These are phyloP conservation scores for Bambusicola thoracicus DNA, from an alignment of 2,113 vertebrate genomes.

Conservation along the genomic window DNA sequence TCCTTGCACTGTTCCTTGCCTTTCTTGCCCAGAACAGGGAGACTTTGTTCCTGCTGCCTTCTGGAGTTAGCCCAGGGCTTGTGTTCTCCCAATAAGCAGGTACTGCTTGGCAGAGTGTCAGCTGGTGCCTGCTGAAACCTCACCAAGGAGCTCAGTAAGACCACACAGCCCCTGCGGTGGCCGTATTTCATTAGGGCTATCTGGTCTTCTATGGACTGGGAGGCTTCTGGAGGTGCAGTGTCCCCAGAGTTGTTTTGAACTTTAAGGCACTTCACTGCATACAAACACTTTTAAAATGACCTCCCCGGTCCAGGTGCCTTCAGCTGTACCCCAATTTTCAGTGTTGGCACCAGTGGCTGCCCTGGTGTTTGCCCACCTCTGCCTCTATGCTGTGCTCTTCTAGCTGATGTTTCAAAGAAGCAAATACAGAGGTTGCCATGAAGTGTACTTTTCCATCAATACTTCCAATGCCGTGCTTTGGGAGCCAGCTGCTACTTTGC, in stretches of 20 bases:
- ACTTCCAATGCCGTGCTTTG: neutral
- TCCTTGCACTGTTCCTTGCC: neutral
- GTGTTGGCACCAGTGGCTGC: accelerated
- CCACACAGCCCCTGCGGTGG: neutral
- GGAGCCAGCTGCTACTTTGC: neutral
- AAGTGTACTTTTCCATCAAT: neutral
- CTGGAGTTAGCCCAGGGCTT: neutral
- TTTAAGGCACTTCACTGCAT: neutral
- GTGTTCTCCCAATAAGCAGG: neutral
- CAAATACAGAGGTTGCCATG: neutral
- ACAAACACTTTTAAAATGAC: neutral
- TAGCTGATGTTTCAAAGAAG: neutral
- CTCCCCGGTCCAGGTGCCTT: neutral
- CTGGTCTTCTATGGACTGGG: neutral
- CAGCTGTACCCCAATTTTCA: neutral
- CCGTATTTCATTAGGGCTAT: neutral
- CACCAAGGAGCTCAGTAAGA: neutral
- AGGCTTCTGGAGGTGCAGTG: neutral
- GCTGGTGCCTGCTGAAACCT: neutral
- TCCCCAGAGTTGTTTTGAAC: neutral
- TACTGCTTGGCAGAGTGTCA: neutral
- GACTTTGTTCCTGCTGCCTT: neutral
- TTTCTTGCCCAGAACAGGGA: neutral
- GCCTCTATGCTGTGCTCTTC: neutral
- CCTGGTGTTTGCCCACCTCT: neutral